Evolutionary conservation across 2,797 vertebrate genomes (phyloP), one percentile per base, ranked within the genome.

Genomic region (Decapterus maruadsi): DNA sequence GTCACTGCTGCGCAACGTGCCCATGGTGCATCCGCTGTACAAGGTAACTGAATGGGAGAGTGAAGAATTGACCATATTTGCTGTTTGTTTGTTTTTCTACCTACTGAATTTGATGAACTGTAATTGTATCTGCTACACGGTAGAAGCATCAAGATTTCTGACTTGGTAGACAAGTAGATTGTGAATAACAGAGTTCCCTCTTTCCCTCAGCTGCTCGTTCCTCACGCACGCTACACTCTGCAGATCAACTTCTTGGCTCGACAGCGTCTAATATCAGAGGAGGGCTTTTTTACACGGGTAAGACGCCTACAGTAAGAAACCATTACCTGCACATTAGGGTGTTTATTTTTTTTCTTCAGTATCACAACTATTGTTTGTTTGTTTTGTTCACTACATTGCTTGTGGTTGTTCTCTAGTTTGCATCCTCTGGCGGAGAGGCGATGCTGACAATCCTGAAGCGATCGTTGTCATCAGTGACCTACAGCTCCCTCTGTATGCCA

Each of bases 1-100:
- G 67, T 93, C 96, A 31, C 79, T 95, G 58, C 63, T 95, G 64
- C 89, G 92, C 57, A 92, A 96, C 43, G 1, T 96, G 0, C 95
- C 93, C 58, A 89, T 87, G 90, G 89, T 92, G 61, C 91, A 93
- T 81, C 92, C 92, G n/a, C 78, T 93, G 9, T 80, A 91, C 88
- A 94, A 93, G 92, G 93, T 92, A 87, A 80, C 2, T 56, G 38
- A 12, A 19, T 19, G 43, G 29, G 8, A 57, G 2, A 17, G 26
- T 26, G 26, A 26, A 26, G 46, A 19, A 38, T 5, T 14, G n/a
- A 12, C 36, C 29, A 8, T 1, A 4, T 31, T 43, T 53, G 26
- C 26, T 26, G 26, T 51, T 19, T 26, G 26, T 51, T 19, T 26
- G 20, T 57, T 34, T n/a, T 6, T 57, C 6, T 42, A 3, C 54